A percentile compares a stretch with the other conserved stretches of the same genome.
Evolutionary conservation across 2,888 invertebrate genomes (phyloP).

Genomic region (Acanthosepion esculentum): DNA sequence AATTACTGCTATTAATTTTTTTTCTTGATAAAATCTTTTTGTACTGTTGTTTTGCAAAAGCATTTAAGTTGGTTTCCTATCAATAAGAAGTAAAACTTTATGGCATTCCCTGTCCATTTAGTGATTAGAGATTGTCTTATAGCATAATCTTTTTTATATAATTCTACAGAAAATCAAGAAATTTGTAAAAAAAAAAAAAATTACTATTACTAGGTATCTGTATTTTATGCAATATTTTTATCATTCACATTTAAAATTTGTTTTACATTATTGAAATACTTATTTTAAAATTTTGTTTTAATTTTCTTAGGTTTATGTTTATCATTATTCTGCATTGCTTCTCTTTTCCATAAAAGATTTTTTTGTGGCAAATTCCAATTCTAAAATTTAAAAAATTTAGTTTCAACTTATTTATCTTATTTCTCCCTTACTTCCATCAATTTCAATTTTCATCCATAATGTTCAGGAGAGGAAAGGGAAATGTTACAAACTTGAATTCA

Average conservation of each 20-base stretch:
- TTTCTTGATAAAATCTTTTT: neutral
- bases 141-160: neutral
- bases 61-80: neutral
- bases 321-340: neutral
- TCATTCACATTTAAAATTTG: neutral
- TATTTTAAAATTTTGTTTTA: neutral
- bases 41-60: neutral
- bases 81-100: neutral
- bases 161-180: neutral
- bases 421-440: neutral
- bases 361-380: neutral
- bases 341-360: neutral
- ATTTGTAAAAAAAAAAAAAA: neutral
- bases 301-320: neutral
- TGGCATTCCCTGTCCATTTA: neutral
- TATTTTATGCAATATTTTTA: constrained; percentile 2
- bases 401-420: neutral
- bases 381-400: neutral
- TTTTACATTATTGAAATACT: neutral
- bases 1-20: neutral
- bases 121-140: neutral
- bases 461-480: constrained; percentile 25
- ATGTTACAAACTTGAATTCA: neutral
- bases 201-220: neutral
- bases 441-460: neutral